Evolutionary conservation across 2,888 invertebrate species (phyloP).

Genomic region (Heteromurus nitidus): DNA sequence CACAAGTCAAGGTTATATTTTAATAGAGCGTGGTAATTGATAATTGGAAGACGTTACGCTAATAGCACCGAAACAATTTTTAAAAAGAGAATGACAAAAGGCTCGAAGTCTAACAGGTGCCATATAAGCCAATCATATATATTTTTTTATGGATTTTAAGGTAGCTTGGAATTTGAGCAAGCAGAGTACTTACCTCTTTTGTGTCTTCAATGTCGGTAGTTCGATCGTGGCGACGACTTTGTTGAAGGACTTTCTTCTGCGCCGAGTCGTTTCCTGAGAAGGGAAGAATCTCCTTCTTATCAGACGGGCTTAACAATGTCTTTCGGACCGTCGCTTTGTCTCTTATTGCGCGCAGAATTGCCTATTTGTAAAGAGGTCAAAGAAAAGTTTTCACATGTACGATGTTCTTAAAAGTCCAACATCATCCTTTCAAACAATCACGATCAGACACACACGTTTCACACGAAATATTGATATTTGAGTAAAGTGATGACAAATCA

Average conservation of each 20-base stretch:
- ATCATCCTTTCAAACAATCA: background rate
- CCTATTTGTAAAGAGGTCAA: constrained; percentile 51
- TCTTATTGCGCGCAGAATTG: constrained; percentile 75
- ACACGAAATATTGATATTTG: too few relatives aligned
- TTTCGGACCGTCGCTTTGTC: constrained; percentile 81
- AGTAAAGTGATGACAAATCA: too few relatives aligned
- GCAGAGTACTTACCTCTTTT: constrained; percentile 76
- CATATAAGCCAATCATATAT: too few relatives aligned
- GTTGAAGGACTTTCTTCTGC: constrained; percentile 79
- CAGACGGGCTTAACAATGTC: constrained; percentile 75
- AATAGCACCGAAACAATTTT: too few relatives aligned
- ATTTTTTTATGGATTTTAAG: too few relatives aligned
- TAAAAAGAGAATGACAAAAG: too few relatives aligned
- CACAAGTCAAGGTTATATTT: constrained; percentile 42
- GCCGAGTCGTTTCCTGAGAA: constrained; percentile 67
- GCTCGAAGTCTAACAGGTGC: too few relatives aligned
- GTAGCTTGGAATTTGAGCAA: too few relatives aligned
- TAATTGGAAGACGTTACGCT: constrained; percentile 37
- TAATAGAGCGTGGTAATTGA: constrained; percentile 60
- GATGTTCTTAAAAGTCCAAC: background rate
- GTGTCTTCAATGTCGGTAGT: constrained; percentile 91
- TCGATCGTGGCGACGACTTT: constrained; percentile 83
- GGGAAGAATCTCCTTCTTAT: constrained; percentile 67
- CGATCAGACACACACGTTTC: too few relatives aligned
- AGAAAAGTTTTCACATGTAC: background rate